These are phyloP conservation scores for Tetanocera ferruginea DNA, from an alignment of 2,888 invertebrate species.

Conservation along the genomic window DNA sequence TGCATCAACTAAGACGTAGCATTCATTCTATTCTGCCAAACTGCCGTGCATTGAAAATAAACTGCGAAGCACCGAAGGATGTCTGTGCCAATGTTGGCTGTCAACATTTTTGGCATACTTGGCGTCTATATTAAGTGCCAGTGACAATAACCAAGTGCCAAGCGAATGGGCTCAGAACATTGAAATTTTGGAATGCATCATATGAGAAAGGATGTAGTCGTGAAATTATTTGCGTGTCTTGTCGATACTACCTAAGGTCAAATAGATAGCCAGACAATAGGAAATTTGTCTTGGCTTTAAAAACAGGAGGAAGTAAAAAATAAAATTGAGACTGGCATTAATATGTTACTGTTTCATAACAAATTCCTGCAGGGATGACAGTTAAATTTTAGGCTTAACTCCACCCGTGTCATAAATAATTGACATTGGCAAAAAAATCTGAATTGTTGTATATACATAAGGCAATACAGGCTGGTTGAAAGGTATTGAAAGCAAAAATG, in stretches of 20 bases:
- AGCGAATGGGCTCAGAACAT: constrained; percentile 30
- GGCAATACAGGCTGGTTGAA: background rate
- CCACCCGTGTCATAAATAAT: too few species aligned
- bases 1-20: background rate
- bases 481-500: too few species aligned
- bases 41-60: background rate
- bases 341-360: background rate
- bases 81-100: constrained; percentile 60
- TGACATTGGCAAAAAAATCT: too few species aligned
- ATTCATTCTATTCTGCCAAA: background rate
- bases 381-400: background rate
- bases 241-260: constrained; percentile 50
- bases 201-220: constrained; percentile 68
- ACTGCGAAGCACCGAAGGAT: background rate
- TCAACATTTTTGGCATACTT: constrained; percentile 68
- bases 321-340: background rate
- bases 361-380: background rate
- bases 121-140: constrained; percentile 70
- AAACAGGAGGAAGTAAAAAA: background rate
- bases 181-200: constrained; percentile 68
- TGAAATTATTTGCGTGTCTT: constrained; percentile 68
- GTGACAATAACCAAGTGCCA: background rate
- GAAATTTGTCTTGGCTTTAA: background rate
- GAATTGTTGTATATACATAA: background rate
- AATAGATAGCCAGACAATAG: too few species aligned